Evolutionary conservation across 2,888 invertebrate species (phyloP), one percentile per base, ranked within the genome.

Genomic region (Bombyx huttoni): DNA sequence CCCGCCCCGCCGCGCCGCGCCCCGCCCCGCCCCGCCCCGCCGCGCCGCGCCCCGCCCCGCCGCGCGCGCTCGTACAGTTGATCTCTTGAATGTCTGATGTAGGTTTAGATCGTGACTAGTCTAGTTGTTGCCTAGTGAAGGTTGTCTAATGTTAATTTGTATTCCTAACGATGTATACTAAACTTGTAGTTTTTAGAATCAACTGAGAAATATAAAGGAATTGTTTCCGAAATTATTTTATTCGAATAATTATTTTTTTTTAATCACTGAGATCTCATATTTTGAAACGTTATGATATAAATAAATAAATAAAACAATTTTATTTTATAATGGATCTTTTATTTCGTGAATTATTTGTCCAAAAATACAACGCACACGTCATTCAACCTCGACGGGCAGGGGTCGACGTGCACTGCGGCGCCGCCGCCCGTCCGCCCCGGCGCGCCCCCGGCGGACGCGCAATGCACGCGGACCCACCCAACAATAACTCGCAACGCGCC

Each of bases 321-420:
- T 59, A 65, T 68, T 62, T 75, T 63, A 69, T 74, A 68, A 72
- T 74, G 64, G 66, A 70, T 67, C 70, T 78, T 82, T 83, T 84
- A 85, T 75, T 85, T 72, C 70, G 82, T 79, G 83, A 78, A 73
- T 80, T 64, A 67, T 78, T 67, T 73, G 76, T 86, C 81, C 82
- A 87, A 87, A 86, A 87, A 87, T 87, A 87, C 82, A 84, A 80
- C 78, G 78, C 80, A 62, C 76, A 73, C 66, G 65, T 64, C 68
- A 56, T n/a, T 58, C 71, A 78, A 79, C 79, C 70, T 24, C 24
- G 64, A 71, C 81, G 78, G 81, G 74, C 61, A 65, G 72, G 64
- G 68, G 72, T 71, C 73, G 74, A 78, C 81, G 81, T 78, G 80
- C 81, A 80, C 80, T 79, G 80, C 61, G 64, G 65, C 63, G 57